These are phyloP conservation scores for Artibeus lituratus DNA, from an alignment of 2,797 vertebrate species.

Conservation along the genomic window DNA sequence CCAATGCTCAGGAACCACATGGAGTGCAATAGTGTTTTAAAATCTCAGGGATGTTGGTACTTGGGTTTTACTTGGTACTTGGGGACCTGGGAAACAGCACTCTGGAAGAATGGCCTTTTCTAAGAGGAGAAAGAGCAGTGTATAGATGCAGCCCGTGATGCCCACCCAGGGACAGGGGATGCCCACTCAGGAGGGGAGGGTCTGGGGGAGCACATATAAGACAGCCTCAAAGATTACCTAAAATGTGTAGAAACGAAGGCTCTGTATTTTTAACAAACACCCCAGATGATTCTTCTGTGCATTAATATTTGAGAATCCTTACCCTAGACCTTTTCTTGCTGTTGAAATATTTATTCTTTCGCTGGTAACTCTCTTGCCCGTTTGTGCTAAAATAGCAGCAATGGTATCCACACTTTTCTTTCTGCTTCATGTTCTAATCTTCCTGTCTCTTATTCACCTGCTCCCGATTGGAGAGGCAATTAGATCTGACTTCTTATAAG, in stretches of 20 bases:
- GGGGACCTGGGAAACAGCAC: not conserved
- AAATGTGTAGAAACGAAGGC: not conserved
- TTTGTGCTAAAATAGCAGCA: not conserved
- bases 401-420: not conserved
- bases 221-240: not conserved
- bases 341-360: not conserved
- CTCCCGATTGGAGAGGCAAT: not conserved
- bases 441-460: not conserved
- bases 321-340: not conserved
- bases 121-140: not conserved
- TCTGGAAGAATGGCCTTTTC: not conserved
- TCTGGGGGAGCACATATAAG: not conserved
- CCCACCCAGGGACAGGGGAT: not conserved
- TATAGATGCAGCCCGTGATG: not conserved
- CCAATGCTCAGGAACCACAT: not conserved
- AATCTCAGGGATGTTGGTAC: not conserved
- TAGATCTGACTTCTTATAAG: not conserved
- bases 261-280: not conserved
- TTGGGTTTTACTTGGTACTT: not conserved
- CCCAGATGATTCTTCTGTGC: not conserved
- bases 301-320: not conserved
- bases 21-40: not conserved
- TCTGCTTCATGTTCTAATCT: not conserved
- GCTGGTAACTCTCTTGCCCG: not conserved
- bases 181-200: not conserved